Conservation (phyloP, 1,140 invertebrate genomes). For the Aphelinus certus region DNA sequence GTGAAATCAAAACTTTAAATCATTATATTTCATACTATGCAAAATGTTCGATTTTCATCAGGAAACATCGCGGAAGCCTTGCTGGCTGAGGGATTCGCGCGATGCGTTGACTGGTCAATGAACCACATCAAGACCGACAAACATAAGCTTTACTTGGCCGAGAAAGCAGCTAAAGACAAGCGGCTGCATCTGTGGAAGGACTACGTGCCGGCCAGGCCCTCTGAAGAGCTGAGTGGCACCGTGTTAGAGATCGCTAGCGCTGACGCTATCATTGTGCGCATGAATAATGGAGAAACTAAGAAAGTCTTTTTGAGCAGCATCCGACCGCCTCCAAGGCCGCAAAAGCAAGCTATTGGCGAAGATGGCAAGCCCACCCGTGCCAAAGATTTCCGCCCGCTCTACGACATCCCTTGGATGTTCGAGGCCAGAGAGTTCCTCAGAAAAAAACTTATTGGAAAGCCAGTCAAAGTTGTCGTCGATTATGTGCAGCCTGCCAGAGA, state of each 20-base stretch:
- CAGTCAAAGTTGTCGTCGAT: slow-evolving; percentile 92
- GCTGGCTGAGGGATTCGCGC: slow-evolving; percentile 90
- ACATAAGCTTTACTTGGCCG: slow-evolving; percentile 83
- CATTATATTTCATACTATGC: not conserved
- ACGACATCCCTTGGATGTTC: slow-evolving; percentile 98
- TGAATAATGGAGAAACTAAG: slow-evolving; percentile 79
- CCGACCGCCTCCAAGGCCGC: slow-evolving; percentile 82
- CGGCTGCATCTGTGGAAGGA: slow-evolving; percentile 90
- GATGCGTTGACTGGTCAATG: slow-evolving; percentile 98
- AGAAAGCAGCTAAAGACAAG: slow-evolving; percentile 90
- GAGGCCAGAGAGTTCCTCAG: slow-evolving; percentile 97
- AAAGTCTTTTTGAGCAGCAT: slow-evolving; percentile 97
- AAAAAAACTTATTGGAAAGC: slow-evolving; percentile 96
- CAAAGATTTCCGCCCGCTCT: slow-evolving; percentile 84
- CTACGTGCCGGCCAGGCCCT: slow-evolving; percentile 73
- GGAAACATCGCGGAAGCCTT: slow-evolving; percentile 96
- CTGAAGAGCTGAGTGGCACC: slow-evolving; percentile 83
- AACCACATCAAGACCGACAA: slow-evolving; percentile 84
- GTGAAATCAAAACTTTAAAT: too few relatives aligned
- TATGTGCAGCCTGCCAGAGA: slow-evolving; percentile 95
- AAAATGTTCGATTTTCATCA: slow-evolving; percentile 52
- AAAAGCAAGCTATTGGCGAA: slow-evolving; percentile 69
- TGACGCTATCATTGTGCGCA: slow-evolving; percentile 89
- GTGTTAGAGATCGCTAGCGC: slow-evolving; percentile 93
- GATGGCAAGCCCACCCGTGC: slow-evolving; percentile 71